Evolutionary conservation across 2,888 invertebrate species (phyloP).

Genomic region (Caenorhabditis uteleia): DNA sequence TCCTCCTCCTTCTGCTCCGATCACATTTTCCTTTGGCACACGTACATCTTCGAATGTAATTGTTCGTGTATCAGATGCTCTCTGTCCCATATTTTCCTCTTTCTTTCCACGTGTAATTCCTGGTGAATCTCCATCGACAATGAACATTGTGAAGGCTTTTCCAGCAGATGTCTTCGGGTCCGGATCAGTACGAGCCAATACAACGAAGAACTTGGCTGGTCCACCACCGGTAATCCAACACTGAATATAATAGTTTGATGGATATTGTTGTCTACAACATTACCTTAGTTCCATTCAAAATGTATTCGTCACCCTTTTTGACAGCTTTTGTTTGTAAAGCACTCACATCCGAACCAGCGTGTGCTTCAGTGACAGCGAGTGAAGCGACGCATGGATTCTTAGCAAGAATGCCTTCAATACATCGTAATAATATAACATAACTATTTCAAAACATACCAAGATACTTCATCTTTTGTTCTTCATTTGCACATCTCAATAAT

Average conservation of each 20-base stretch:
- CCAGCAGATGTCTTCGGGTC: conserved; percentile 11
- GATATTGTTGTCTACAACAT: background rate
- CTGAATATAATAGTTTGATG: background rate
- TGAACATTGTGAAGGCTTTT: conserved; percentile 19
- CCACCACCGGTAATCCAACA: conserved; percentile 20
- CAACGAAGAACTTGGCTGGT: conserved; percentile 15
- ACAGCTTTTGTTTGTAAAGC: conserved; percentile 7
- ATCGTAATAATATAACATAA: background rate
- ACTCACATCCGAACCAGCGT: conserved; percentile 14
- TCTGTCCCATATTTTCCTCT: conserved; percentile 94
- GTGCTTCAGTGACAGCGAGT: conserved; percentile 13
- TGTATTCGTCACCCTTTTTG: conserved; percentile 19
- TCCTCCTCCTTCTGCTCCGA: conserved; percentile 41
- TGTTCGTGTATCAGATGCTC: conserved; percentile 86
- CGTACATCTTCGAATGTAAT: conserved; percentile 95
- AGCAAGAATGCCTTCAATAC: conserved; percentile 2
- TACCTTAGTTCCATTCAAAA: conserved; percentile 15
- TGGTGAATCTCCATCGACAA: conserved; percentile 15
- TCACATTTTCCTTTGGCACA: conserved; percentile 79
- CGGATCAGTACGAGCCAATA: conserved; percentile 7
- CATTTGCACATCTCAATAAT: background rate
- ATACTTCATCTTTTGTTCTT: conserved; percentile 4
- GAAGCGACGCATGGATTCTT: conserved; percentile 1
- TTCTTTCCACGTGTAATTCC: conserved; percentile 76
- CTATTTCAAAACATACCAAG: background rate